Base-by-base conservation (phyloP, 1,140 invertebrate genomes). In the Tetragonula clypearis region DNA sequence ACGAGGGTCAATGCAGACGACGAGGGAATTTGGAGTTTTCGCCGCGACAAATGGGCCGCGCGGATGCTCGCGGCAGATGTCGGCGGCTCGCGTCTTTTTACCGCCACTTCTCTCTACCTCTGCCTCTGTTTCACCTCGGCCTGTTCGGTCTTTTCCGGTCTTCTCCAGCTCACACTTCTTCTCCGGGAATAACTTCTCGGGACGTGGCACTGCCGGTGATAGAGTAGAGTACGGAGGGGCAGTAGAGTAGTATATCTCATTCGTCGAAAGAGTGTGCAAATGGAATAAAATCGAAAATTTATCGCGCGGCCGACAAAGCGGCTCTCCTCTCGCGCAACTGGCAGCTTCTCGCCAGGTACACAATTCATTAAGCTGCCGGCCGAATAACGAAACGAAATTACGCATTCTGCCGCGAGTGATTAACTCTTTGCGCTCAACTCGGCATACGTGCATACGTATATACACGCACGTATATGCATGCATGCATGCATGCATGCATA, bases 11-110 rank as follows among this genome's bases (percentile, higher is more conserved):
- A 41, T 41, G 71, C 65, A 65, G 21, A 69, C 77, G 88, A 90
- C 89, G 89, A 90, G 82, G n/a, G 85, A 86, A 87, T 87, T 30
- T 81, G 68, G 74, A 85, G 82, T 89, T 90, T 87, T 86, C 71
- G 66, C 41, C 82, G 75, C 82, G 87, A 89, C 84, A 87, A 90
- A 90, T 85, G 88, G 85, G 79, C 80, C 79, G 79, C 85, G 73
- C 75, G 79, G 79, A 68, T 87, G 88, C 15, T 60, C 75, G 53
- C 85, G 88, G 83, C 88, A 90, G 88, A 90, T 81, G 88, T 89
- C 88, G 82, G 60, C 15, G 79, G 12, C 72, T 49, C 73, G 74
- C 72, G 62, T 66, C 88, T 90, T 90, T 90, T 89, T 82, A 66
- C 68, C 69, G 17, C 21, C n/a, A 41, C 30, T 72, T 49, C 30